Percentiles rank a stretch among this genome's conserved stretches.
phyloP scores from a whole-genome alignment of 2,888 invertebrate species.

The Meteorus colon region DNA sequence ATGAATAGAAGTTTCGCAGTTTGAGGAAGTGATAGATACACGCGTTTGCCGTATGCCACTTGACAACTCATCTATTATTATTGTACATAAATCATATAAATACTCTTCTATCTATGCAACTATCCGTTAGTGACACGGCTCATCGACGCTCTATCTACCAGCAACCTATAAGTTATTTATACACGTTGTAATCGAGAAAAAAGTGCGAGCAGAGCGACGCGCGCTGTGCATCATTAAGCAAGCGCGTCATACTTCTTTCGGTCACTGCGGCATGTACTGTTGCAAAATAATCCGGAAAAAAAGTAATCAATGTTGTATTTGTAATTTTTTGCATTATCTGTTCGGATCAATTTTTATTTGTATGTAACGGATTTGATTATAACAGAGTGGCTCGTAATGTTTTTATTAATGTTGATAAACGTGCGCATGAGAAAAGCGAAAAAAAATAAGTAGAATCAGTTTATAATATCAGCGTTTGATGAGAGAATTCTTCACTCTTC shows the following conservation, averaged over 20 bases:
- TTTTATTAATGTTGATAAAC: no score
- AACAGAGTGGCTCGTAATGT: no score
- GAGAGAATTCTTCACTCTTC: no score
- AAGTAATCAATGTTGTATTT: not conserved
- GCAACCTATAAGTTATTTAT: conserved; percentile 39
- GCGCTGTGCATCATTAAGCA: conserved; percentile 2
- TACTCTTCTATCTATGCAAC: not conserved
- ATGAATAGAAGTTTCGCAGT: not conserved
- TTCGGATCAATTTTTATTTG: not conserved
- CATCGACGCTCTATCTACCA: conserved; percentile 25
- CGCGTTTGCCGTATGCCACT: conserved; percentile 33
- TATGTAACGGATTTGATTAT: no score
- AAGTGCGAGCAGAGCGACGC: conserved; percentile 2
- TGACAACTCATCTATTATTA: not conserved
- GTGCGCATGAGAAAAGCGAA: no score
- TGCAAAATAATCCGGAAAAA: not conserved
- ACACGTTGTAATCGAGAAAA: conserved; percentile 22
- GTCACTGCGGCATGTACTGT: not conserved
- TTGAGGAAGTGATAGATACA: no score
- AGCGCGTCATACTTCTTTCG: not conserved
- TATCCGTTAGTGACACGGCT: conserved; percentile 22
- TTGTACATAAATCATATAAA: conserved; percentile 6
- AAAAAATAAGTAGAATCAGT: no score
- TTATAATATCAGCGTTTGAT: no score
- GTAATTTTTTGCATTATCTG: not conserved